These are phyloP conservation scores for Smittia sp. DNA, from an alignment of 2,888 invertebrate species.

Conservation along the genomic window DNA sequence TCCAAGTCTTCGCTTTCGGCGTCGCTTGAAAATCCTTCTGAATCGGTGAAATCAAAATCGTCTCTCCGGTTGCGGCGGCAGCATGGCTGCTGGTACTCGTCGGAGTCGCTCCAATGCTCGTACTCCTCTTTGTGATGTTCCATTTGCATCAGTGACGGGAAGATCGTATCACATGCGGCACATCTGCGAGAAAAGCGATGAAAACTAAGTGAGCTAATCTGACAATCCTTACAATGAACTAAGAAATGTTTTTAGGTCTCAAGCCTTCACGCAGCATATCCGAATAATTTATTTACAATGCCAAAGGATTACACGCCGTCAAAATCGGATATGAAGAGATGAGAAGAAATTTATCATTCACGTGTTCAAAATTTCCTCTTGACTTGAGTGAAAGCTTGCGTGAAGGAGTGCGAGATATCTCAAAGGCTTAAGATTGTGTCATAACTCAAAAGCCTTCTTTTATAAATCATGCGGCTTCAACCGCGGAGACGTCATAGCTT, in stretches of 20 bases:
- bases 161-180: slow-evolving; percentile 76
- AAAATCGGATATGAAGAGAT: neutral
- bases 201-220: neutral
- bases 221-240: neutral
- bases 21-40: slow-evolving; percentile 62
- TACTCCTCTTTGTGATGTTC: slow-evolving; percentile 81
- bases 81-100: slow-evolving; percentile 59
- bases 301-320: neutral
- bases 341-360: neutral
- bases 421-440: too few relatives aligned
- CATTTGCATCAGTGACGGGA: slow-evolving; percentile 72
- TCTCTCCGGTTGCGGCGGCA: slow-evolving; percentile 52
- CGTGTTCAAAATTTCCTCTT: neutral
- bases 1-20: slow-evolving; percentile 63
- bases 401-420: too few relatives aligned
- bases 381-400: neutral
- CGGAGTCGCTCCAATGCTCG: slow-evolving; percentile 74
- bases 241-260: neutral
- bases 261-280: neutral
- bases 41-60: slow-evolving; percentile 57
- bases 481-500: too few relatives aligned
- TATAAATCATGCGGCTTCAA: too few relatives aligned
- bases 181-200: slow-evolving; percentile 58
- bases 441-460: too few relatives aligned
- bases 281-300: neutral